Evolutionary conservation across 2,888 invertebrate genomes (phyloP).

Genomic region (Drosophila siamana): DNA sequence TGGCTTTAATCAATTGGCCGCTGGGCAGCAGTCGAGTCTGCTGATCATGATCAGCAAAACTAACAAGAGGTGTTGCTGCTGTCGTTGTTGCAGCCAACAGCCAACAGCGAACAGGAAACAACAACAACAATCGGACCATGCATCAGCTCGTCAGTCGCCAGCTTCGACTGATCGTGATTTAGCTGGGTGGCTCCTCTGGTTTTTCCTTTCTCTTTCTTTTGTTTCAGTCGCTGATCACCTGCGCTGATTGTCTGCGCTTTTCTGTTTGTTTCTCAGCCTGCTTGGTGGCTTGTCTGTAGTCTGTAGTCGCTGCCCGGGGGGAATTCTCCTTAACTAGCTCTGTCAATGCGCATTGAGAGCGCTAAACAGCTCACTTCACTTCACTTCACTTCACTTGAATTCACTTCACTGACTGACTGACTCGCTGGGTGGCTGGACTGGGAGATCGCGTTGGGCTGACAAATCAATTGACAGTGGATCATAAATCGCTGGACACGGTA

Average conservation of each 20-base stretch:
- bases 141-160: conserved; percentile 58
- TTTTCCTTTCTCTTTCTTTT: conserved; percentile 23
- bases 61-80: conserved; percentile 82
- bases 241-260: conserved; percentile 67
- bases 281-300: too few species aligned
- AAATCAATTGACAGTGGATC: conserved; percentile 65
- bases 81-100: conserved; percentile 59
- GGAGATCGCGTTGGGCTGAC: conserved; percentile 54
- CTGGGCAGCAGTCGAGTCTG: conserved; percentile 19
- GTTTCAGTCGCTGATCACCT: conserved; percentile 48
- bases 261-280: conserved; percentile 65
- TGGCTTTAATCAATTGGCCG: conserved; percentile 60
- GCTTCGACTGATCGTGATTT: conserved; percentile 65
- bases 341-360: conserved; percentile 69
- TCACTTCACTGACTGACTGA: conserved; percentile 23
- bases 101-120: conserved; percentile 19
- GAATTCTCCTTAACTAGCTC: conserved; percentile 66
- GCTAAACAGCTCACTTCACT: conserved; percentile 69
- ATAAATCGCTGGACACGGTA: conserved; percentile 60
- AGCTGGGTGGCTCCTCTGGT: conserved; percentile 65
- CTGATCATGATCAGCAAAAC: conserved; percentile 82
- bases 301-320: conserved; percentile 48
- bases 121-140: conserved; percentile 48
- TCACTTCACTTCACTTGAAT: too few species aligned
- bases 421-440: conserved; percentile 51